Evolutionary conservation across 2,113 vertebrate species (phyloP), one percentile per base, ranked within the genome.

Genomic region (Ailuropoda melanoleuca): DNA sequence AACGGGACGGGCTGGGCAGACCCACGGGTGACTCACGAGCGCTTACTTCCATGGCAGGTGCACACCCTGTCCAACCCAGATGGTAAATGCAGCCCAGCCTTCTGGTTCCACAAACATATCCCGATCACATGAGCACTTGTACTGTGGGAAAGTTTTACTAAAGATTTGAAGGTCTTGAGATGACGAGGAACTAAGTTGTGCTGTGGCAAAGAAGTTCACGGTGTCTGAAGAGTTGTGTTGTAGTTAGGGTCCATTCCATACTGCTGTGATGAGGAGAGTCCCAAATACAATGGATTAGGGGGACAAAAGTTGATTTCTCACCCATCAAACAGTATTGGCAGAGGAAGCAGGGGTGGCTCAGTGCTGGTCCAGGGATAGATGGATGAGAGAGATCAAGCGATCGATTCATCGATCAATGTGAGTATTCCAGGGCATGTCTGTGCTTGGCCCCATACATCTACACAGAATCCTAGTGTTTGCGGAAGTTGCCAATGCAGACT

Each of bases 341-440:
- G 64, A 37, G n/a, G 15, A 46, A n/a, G 11, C 37, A 86, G 64
- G 46, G 29, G 15, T 55, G 43, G 18, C 37, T 4, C 15, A 64
- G 50, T 2, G 18, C 39, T 81, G 37, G 29, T 10, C n/a, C n/a
- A 53, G 48, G 37, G 55, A 29, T 23, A 15, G 55, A 19, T 26
- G 34, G 70, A 39, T 9, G 6, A 19, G 23, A 34, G 18, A 53
- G 18, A 34, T 19, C 17, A n/a, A 34, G 29, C 0, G 31, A 53
- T 18, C 1, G 1, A 11, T 12, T 9, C 7, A 37, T 62, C 3
- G 19, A 26, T 17, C 39, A 46, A 6, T 4, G 2, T 53, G 53
- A 37, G 17, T 6, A 12, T 82, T 37, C 19, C 12, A 17, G 43
- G 19, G 24, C 8, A 23, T 34, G 24, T 56, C 43, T 88, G 0